A percentile compares a stretch with the other conserved stretches of the same genome.
Evolutionary conservation across 2,888 invertebrate genomes (phyloP).

Genomic region (Anodontia alba): DNA sequence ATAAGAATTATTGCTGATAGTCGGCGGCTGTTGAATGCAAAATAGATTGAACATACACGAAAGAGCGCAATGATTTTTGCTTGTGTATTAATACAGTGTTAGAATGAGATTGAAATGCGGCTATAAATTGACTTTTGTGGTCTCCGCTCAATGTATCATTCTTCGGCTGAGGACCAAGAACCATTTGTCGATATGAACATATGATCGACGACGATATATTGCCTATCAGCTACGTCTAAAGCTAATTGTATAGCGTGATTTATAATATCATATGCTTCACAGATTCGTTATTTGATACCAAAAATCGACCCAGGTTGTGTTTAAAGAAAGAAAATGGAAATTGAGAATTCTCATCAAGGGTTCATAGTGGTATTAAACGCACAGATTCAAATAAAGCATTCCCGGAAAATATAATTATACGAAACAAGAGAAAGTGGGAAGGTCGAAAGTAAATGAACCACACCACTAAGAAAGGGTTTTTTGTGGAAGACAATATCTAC

Average conservation of each 20-base stretch:
- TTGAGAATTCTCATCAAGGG: conserved; percentile 15
- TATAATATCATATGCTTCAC: conserved; percentile 50
- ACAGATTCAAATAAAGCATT: conserved; percentile 8
- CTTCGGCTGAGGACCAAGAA: conserved; percentile 1
- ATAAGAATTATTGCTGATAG: conserved; percentile 58
- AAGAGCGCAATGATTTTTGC: conserved; percentile 64
- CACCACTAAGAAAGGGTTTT: no score
- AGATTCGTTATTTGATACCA: conserved; percentile 47
- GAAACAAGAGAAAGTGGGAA: conserved; percentile 15
- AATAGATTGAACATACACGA: conserved; percentile 65
- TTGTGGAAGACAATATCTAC: no score
- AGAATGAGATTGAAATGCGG: conserved; percentile 62
- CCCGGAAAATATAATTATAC: conserved; percentile 10
- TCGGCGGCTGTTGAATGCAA: conserved; percentile 62
- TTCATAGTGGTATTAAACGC: background rate
- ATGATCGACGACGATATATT: conserved; percentile 58
- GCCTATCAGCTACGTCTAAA: conserved; percentile 54
- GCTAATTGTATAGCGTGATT: conserved; percentile 65
- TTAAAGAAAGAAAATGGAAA: conserved; percentile 20
- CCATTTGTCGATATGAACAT: conserved; percentile 56
- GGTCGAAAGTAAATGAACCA: no score
- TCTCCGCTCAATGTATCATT: conserved; percentile 53
- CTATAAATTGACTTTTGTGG: conserved; percentile 54
- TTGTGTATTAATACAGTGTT: conserved; percentile 61
- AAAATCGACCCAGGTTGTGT: conserved; percentile 29